Base-by-base conservation (phyloP, 37 sponge, comb jelly and placozoan genomes). In the Geodia barretti region DNA sequence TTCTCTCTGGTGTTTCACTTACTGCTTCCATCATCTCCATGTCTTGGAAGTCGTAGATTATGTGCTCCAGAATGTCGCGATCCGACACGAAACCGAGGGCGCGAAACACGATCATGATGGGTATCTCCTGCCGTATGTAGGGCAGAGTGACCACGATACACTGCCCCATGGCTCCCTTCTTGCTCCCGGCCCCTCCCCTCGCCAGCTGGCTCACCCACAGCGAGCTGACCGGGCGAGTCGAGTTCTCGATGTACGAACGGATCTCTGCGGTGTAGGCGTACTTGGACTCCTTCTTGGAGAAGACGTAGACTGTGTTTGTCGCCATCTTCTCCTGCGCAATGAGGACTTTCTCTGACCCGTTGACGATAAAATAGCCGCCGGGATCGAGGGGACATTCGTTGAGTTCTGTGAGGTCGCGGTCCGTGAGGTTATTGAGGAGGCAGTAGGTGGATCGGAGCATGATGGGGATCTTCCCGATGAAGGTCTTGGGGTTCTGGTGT, bases 251-350 rank as follows among this genome's bases (percentile, higher is more conserved):
- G 78, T 95, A 92, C 26, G 99, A 99, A 43, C 99, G 87, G 24
- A 99, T 97, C 80, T 99, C 99, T 32, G 99, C 99, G 17, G 91
- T 89, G 76, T 93, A 93, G 39, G 97, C 95, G 41, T 99, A 99
- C 80, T 99, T 99, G 17, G 96, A 95, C 59, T 99, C 99, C 40
- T 99, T 99, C 95, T 99, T 99, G 76, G 83, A 62, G 84, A 99
- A 99, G 9, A 99, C 93, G 41, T 97, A 97, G 40, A 99, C 97
- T 11, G 99, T 91, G 79, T 99, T 99, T 24, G 99, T 97, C 31
- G 97, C 98, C 99, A 99, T 99, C 69, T 99, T 99, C 81, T 99
- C 99, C 68, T 99, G 99, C 24, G 99, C 99, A 42, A 99, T 99
- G 39, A 99, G 89, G 19, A 99, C 92, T 70, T 99, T 99, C 84